phyloP scores from a whole-genome alignment of 92 coral and sea anemone species.

The Zoanthus solanderi region DNA sequence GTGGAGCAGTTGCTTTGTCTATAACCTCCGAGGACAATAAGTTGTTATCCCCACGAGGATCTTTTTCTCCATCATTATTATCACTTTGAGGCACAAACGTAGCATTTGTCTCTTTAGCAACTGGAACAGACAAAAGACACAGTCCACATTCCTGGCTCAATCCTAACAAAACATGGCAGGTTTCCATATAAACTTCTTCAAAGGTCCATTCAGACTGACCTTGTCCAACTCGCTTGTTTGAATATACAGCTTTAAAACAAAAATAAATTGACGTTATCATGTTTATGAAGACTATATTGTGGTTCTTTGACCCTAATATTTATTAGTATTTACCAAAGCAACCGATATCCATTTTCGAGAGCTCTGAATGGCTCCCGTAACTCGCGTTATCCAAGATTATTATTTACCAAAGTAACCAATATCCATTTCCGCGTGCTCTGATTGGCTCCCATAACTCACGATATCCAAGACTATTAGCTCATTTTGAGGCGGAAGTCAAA shows the following conservation, averaged over 20 bases:
- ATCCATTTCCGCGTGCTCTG: too few species aligned
- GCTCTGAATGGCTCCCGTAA: too few species aligned
- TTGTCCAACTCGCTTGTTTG: slow-evolving; percentile 82
- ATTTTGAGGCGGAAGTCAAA: too few species aligned
- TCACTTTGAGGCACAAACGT: not conserved
- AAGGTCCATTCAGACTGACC: slow-evolving; percentile 93
- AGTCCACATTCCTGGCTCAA: slow-evolving; percentile 90
- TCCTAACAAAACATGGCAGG: slow-evolving; percentile 92
- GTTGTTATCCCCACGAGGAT: not conserved
- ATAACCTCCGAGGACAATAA: not conserved
- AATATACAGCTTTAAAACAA: slow-evolving; percentile 74
- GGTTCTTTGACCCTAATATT: too few species aligned
- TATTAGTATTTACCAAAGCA: too few species aligned
- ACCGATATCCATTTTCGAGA: too few species aligned
- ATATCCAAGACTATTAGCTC: too few species aligned
- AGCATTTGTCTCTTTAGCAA: not conserved
- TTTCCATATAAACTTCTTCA: slow-evolving; percentile 98
- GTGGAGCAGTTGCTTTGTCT: not conserved
- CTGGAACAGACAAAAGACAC: slow-evolving; percentile 82
- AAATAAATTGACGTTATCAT: not conserved
- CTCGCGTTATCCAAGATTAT: too few species aligned
- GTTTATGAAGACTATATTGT: not conserved
- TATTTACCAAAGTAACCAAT: too few species aligned
- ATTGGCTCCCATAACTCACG: too few species aligned
- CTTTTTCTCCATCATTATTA: not conserved